Percentiles rank a stretch among this genome's conserved stretches.
Conservation (phyloP, 1,140 invertebrate species). For the Orius insidiosus region DNA sequence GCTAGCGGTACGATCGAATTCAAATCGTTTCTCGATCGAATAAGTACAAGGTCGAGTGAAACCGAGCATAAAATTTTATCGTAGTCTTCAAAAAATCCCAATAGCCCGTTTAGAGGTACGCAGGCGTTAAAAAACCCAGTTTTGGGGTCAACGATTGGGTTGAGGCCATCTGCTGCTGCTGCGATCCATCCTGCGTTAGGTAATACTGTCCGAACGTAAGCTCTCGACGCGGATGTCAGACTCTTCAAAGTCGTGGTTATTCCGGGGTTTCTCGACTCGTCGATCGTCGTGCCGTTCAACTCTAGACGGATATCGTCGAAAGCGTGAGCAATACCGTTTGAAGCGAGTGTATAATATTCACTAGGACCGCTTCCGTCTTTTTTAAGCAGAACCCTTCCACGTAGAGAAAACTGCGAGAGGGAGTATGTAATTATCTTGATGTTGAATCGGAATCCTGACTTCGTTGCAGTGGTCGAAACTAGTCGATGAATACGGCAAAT, state of each 20-base stretch:
- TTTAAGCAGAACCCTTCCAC: conserved; percentile 19
- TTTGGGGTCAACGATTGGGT: no score
- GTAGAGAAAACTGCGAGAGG: conserved; percentile 23
- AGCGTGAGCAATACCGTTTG: conserved; percentile 20
- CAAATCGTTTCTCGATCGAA: conserved; percentile 22
- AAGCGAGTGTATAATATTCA: conserved; percentile 3
- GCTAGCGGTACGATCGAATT: conserved; percentile 10
- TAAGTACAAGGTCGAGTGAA: conserved; percentile 29
- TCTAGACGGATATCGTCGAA: conserved; percentile 30
- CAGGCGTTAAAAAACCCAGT: conserved; percentile 22
- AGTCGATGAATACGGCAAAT: no score
- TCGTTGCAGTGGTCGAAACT: not conserved
- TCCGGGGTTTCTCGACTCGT: conserved; percentile 26
- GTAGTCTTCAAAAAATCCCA: conserved; percentile 32
- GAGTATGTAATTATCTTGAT: conserved; percentile 26
- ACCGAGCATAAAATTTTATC: conserved; percentile 27
- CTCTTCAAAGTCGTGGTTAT: conserved; percentile 26
- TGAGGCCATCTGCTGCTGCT: not conserved
- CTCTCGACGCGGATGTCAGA: conserved; percentile 19
- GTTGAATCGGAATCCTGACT: conserved; percentile 24
- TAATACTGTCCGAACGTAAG: conserved; percentile 17
- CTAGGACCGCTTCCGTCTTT: conserved; percentile 1
- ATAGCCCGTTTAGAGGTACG: conserved; percentile 25
- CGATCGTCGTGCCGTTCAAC: conserved; percentile 27
- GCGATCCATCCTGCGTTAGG: conserved; percentile 23